A percentile compares a stretch with the other conserved stretches of the same genome.
These are phyloP conservation scores for Rotaria sp. DNA, from an alignment of 2,888 invertebrate species.

Conservation along the genomic window DNA sequence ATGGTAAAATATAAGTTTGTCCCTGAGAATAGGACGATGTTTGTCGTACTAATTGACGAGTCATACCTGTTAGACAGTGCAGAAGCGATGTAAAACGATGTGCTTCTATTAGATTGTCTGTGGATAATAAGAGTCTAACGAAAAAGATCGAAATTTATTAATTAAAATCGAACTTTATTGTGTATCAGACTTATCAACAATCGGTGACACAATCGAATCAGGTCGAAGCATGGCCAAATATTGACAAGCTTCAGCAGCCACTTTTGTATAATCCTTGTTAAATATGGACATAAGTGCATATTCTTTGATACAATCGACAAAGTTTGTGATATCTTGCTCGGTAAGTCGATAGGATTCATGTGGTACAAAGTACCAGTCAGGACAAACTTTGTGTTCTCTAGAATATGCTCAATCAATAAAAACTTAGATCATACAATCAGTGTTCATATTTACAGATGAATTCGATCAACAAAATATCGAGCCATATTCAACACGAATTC, in stretches of 20 bases:
- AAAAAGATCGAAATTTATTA: not conserved
- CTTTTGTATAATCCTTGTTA: slow-evolving; percentile 63
- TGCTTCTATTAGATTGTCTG: slow-evolving; percentile 80
- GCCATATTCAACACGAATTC: not conserved
- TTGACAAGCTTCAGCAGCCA: slow-evolving; percentile 66
- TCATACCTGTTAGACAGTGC: slow-evolving; percentile 54
- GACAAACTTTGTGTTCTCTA: not conserved
- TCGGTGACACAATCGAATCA: slow-evolving; percentile 71
- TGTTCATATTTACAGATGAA: not conserved
- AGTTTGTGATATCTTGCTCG: slow-evolving; percentile 72
- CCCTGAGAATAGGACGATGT: slow-evolving; percentile 55
- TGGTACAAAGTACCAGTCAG: slow-evolving; percentile 51
- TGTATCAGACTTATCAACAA: slow-evolving; percentile 65
- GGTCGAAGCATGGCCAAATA: slow-evolving; percentile 73
- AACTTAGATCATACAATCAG: too few species aligned
- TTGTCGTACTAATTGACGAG: slow-evolving; percentile 62
- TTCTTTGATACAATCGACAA: slow-evolving; percentile 68
- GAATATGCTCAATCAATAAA: too few species aligned
- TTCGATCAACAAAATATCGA: not conserved
- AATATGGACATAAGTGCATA: slow-evolving; percentile 72
- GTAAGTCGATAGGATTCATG: slow-evolving; percentile 65
- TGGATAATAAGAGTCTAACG: not conserved
- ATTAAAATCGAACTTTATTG: slow-evolving; percentile 40
- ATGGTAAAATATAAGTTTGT: slow-evolving; percentile 69
- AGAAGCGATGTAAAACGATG: slow-evolving; percentile 61